Evolutionary conservation across 2,797 vertebrate species (phyloP), one percentile per base, ranked within the genome.

Genomic region (Acropternis orthonyx): DNA sequence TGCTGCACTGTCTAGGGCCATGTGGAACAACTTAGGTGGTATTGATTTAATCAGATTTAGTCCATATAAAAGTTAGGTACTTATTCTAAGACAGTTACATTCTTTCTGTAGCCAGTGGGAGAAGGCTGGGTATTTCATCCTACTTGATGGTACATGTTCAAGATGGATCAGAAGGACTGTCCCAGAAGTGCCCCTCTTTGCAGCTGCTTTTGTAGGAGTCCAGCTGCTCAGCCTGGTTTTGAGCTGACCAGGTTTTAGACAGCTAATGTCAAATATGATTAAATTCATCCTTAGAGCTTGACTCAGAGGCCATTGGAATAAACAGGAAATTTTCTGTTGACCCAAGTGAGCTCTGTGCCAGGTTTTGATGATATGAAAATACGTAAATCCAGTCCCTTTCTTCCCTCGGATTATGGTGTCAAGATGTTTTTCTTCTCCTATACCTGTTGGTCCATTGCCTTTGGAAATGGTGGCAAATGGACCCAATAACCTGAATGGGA

Each of bases 41-140:
- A 92, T 95, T 93, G 88, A 95, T 95, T 85, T 90, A 44, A 81
- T 73, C 59, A 59, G 48, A 63, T 62, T 75, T 72, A 86, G 88
- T 68, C 73, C 41, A 77, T 30, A 20, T 30, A 48, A 62, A 94
- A 93, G 46, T 88, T 51, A 78, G 79, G 46, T 58, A 37, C 44
- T 88, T 88, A 68, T 43, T 46, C 37, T 58, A 48, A 85, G 81
- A 44, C 39, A 78, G 75, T 52, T 36, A 26, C 44, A 52, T 9
- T 73, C 28, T 39, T 88, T 46, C 56, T 88, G 55, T 12, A 78
- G 20, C 58, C 41, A 66, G 54, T 14, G 41, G 41, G 71, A 69
- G 62, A 68, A 28, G 39, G 27, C 12, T 71, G 21, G 11, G 12
- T 44, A n/a, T 75, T 74, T 84, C 59, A 81, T 86, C 69, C 55